phyloP scores from a whole-genome alignment of 1,140 invertebrate species.

The Drosophila jambulina region DNA sequence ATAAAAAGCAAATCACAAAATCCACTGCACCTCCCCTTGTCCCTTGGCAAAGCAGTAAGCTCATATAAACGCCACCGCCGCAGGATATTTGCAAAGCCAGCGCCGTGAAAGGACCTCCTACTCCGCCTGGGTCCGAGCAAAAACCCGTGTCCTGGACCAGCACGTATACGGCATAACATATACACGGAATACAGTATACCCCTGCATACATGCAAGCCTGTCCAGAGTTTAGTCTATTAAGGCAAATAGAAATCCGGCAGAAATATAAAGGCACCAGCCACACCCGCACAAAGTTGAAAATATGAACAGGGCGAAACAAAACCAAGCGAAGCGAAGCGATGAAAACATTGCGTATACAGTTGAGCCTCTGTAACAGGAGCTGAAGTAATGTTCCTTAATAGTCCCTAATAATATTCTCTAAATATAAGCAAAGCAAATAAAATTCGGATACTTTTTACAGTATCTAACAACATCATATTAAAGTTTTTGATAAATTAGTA shows the following conservation, averaged over 20 bases:
- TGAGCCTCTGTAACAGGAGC: not conserved
- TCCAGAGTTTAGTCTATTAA: conserved; percentile 68
- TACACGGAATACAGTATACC: not conserved
- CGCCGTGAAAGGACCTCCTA: conserved; percentile 28
- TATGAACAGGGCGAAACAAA: conserved; percentile 57
- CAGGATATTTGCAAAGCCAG: conserved; percentile 76
- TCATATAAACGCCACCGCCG: conserved; percentile 72
- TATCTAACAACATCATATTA: not conserved
- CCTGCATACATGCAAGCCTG: conserved; percentile 18
- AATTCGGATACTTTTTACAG: no score
- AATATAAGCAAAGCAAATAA: no score
- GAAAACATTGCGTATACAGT: conserved; percentile 42
- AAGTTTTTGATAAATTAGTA: not conserved
- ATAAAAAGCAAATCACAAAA: conserved; percentile 80
- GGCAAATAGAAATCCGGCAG: conserved; percentile 68
- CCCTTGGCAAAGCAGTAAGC: conserved; percentile 47
- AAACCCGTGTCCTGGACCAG: conserved; percentile 15
- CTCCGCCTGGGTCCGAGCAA: conserved; percentile 15
- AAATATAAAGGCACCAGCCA: conserved; percentile 11
- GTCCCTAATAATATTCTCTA: not conserved
- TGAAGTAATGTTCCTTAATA: not conserved
- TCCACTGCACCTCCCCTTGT: conserved; percentile 51
- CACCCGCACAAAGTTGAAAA: conserved; percentile 49
- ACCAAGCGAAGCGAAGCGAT: conserved; percentile 38
- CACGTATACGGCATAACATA: conserved; percentile 6